Percentiles rank a stretch among this genome's conserved stretches.
These are phyloP conservation scores for Eurystomus glaucurus DNA, from an alignment of 2,797 vertebrate genomes.

Conservation along the genomic window DNA sequence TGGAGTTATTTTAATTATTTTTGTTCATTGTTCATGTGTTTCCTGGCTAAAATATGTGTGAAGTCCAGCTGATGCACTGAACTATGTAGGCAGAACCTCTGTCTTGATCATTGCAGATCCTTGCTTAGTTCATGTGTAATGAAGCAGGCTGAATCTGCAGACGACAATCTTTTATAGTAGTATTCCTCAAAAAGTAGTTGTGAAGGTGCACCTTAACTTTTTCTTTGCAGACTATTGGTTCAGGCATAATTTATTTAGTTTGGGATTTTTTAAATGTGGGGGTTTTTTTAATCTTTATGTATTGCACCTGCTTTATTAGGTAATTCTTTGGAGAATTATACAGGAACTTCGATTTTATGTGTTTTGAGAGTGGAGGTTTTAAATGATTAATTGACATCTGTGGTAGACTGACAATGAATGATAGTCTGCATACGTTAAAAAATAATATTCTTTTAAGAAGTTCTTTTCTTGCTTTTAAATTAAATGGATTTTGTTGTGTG, in stretches of 20 bases:
- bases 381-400: neutral
- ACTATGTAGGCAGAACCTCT: neutral
- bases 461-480: neutral
- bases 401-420: neutral
- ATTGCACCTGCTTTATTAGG: neutral
- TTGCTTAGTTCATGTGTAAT: neutral
- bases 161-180: neutral
- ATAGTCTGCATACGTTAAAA: neutral
- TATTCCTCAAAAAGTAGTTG: neutral
- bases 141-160: conserved; percentile 8
- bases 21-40: neutral
- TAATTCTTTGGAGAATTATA: neutral
- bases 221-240: neutral
- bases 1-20: neutral
- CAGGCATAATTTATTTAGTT: neutral
- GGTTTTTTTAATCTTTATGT: neutral
- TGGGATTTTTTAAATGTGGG: rapidly evolving
- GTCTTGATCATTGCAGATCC: neutral
- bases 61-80: neutral
- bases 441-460: neutral
- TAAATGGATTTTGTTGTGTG: neutral
- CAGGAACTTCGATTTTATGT: neutral
- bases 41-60: neutral
- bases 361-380: neutral
- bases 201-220: neutral